These are phyloP conservation scores for Dendrolimus houi DNA, from an alignment of 2,888 invertebrate genomes.

Conservation along the genomic window DNA sequence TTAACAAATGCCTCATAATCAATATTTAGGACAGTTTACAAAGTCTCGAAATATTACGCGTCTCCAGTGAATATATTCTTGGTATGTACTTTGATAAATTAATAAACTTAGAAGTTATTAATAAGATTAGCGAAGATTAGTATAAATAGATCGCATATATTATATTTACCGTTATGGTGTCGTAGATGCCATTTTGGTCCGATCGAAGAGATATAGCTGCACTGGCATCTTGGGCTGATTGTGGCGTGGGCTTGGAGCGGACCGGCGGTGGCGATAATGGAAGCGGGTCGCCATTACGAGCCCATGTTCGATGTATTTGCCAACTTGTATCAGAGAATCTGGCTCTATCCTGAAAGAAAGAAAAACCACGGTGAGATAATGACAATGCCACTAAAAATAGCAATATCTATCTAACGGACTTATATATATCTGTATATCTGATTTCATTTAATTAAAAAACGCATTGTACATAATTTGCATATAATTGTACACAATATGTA, in stretches of 20 bases:
- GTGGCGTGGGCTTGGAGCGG: conserved; percentile 33
- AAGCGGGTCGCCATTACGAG: conserved; percentile 65
- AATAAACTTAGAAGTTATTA: no score
- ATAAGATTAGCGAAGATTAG: neutral
- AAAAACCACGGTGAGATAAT: neutral
- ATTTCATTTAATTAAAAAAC: no score
- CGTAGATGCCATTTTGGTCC: conserved; percentile 66
- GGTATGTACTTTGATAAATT: no score
- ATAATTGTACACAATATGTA: no score
- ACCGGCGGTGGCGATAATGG: conserved; percentile 53
- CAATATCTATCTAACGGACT: no score
- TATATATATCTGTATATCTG: no score
- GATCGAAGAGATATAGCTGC: conserved; percentile 33
- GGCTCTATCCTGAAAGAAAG: conserved; percentile 75
- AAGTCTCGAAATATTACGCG: neutral
- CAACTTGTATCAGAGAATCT: conserved; percentile 85
- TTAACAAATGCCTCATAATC: neutral
- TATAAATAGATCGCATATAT: neutral
- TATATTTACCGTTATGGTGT: conserved; percentile 61
- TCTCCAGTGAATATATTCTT: neutral
- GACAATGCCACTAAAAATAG: no score
- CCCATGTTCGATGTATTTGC: conserved; percentile 83
- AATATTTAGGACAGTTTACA: neutral
- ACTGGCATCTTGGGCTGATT: conserved; percentile 30
- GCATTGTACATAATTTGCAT: no score